Conservation (phyloP, 2,888 invertebrate genomes). For the Aricia artaxerxes region DNA sequence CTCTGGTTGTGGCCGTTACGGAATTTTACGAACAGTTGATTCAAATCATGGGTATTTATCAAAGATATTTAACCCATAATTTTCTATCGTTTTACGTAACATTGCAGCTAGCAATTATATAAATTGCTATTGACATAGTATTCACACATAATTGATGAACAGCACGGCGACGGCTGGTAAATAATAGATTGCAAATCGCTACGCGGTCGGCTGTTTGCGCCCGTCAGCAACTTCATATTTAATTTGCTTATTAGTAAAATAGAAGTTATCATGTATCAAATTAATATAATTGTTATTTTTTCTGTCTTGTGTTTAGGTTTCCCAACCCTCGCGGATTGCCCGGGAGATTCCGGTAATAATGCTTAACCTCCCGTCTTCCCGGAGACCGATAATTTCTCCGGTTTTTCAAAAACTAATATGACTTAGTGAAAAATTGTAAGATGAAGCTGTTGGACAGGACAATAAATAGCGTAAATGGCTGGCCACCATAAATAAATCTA, state of each 20-base stretch:
- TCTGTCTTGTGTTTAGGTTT: background rate
- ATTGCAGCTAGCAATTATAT: background rate
- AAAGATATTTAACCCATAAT: background rate
- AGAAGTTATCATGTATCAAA: background rate
- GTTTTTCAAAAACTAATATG: too few relatives aligned
- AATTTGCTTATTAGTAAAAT: background rate
- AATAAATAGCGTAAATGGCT: too few relatives aligned
- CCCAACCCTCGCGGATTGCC: too few relatives aligned
- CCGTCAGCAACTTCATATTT: background rate
- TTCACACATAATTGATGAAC: background rate
- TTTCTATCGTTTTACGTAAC: background rate
- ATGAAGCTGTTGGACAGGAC: too few relatives aligned
- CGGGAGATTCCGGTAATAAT: too few relatives aligned
- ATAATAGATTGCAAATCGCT: background rate
- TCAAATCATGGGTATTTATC: background rate
- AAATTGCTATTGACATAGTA: background rate
- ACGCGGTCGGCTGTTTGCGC: background rate
- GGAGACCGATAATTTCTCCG: too few relatives aligned
- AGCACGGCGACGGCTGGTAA: background rate
- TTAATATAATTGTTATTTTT: background rate
- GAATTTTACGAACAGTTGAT: background rate
- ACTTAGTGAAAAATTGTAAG: too few relatives aligned
- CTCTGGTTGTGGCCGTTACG: background rate
- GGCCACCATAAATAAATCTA: too few relatives aligned
- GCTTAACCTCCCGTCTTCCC: too few relatives aligned